These are phyloP conservation scores for Cygnus atratus DNA, from an alignment of 2,113 vertebrate species.

Conservation along the genomic window DNA sequence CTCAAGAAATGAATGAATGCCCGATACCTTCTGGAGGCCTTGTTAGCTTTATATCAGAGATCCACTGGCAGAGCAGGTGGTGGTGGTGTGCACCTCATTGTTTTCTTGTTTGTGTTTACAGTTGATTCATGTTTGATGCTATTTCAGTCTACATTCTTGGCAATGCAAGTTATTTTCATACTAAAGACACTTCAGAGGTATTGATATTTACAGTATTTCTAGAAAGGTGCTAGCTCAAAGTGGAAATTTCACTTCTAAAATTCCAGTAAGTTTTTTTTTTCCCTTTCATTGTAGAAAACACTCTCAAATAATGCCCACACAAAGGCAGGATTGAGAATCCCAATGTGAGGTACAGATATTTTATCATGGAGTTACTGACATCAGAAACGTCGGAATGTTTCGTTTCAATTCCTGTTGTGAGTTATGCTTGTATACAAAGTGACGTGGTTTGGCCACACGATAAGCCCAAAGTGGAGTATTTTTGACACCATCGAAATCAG, in stretches of 20 bases:
- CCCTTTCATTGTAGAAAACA: not conserved
- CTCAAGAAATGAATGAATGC: not conserved
- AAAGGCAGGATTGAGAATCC: not conserved
- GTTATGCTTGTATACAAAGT: not conserved
- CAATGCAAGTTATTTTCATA: not conserved
- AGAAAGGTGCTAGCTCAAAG: not conserved
- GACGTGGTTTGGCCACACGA: not conserved
- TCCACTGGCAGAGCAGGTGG: not conserved
- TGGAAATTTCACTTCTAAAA: not conserved
- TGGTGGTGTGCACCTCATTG: not conserved
- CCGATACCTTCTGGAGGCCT: not conserved
- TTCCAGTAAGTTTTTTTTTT: not conserved
- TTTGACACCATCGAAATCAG: not conserved
- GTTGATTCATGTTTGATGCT: not conserved
- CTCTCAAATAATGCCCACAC: not conserved
- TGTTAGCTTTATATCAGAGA: not conserved
- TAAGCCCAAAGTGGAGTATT: not conserved
- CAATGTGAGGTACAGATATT: not conserved
- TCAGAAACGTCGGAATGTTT: not conserved
- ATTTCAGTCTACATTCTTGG: not conserved
- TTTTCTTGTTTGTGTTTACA: slow-evolving; percentile 7
- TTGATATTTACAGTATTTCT: not conserved
- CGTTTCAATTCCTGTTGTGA: not conserved
- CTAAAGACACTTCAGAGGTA: not conserved
- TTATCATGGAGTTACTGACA: not conserved